phyloP scores from a whole-genome alignment of 1,140 invertebrate genomes.

The Drosophila elegans region DNA sequence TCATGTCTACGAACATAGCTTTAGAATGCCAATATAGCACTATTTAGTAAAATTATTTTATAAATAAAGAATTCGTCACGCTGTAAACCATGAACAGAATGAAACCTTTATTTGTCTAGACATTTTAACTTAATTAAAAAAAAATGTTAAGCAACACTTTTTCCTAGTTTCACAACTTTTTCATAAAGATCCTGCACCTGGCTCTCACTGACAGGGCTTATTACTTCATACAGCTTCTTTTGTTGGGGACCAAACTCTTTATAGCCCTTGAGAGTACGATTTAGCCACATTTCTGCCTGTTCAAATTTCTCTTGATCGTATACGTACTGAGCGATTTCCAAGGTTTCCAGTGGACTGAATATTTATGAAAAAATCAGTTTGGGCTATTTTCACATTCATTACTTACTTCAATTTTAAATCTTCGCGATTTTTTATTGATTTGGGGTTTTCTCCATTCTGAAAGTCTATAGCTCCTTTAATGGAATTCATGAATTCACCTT shows the following conservation, averaged over 20 bases:
- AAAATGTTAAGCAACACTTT: neutral
- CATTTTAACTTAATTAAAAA: neutral
- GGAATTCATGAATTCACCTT: neutral
- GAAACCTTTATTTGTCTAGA: neutral
- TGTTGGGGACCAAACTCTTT: neutral
- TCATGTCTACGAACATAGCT: neutral
- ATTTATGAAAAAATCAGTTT: neutral
- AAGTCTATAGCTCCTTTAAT: neutral
- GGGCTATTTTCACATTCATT: neutral
- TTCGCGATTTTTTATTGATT: neutral
- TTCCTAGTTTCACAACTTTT: neutral
- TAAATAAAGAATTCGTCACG: neutral
- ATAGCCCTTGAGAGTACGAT: neutral
- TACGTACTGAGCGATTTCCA: constrained; percentile 1
- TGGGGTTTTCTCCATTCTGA: neutral
- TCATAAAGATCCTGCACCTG: constrained; percentile 1
- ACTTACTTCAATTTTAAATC: neutral
- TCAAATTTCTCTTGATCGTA: neutral
- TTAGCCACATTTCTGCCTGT: constrained; percentile 1
- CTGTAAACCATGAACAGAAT: neutral
- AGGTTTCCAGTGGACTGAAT: neutral
- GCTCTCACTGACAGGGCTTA: neutral
- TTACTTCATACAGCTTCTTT: neutral
- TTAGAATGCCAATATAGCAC: neutral
- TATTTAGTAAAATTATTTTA: too few relatives aligned